These are phyloP conservation scores for Hipposideros larvatus DNA, from an alignment of 2,797 vertebrate genomes.

Conservation along the genomic window DNA sequence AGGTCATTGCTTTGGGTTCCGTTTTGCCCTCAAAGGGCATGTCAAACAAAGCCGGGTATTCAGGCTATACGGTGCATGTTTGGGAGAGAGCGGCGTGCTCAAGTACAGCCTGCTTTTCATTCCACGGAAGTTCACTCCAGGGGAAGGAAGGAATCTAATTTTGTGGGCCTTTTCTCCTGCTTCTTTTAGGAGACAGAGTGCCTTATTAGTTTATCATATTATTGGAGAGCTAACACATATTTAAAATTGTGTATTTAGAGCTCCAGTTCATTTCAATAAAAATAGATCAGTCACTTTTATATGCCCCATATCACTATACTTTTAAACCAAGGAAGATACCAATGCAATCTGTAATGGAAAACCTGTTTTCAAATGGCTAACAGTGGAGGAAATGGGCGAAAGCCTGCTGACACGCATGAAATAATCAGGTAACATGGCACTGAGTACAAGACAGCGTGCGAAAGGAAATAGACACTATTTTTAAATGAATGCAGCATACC, in stretches of 20 bases:
- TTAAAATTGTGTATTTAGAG: slow-evolving; percentile 54
- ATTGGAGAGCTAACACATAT: neutral
- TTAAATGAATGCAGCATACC: neutral
- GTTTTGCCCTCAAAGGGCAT: slow-evolving; percentile 59
- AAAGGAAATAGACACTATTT: neutral
- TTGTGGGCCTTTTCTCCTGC: neutral
- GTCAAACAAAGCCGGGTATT: slow-evolving; percentile 48
- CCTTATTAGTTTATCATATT: slow-evolving; percentile 50
- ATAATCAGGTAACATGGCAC: too few relatives aligned
- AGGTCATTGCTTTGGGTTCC: slow-evolving; percentile 64
- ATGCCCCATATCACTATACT: neutral
- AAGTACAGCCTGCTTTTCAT: slow-evolving; percentile 12
- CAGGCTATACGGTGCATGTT: neutral
- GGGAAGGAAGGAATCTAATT: slow-evolving; percentile 36
- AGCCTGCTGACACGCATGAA: neutral
- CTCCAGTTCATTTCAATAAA: neutral
- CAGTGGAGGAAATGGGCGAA: neutral
- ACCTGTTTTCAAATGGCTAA: neutral
- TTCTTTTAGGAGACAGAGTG: slow-evolving; percentile 2
- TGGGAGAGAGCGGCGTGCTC: neutral
- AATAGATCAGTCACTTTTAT: slow-evolving; percentile 32
- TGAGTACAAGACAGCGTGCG: neutral
- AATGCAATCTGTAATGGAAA: neutral
- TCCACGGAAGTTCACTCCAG: neutral
- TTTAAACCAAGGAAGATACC: neutral